These are phyloP conservation scores for Mactra quadrangularis DNA, from an alignment of 1,140 invertebrate species.

Conservation along the genomic window DNA sequence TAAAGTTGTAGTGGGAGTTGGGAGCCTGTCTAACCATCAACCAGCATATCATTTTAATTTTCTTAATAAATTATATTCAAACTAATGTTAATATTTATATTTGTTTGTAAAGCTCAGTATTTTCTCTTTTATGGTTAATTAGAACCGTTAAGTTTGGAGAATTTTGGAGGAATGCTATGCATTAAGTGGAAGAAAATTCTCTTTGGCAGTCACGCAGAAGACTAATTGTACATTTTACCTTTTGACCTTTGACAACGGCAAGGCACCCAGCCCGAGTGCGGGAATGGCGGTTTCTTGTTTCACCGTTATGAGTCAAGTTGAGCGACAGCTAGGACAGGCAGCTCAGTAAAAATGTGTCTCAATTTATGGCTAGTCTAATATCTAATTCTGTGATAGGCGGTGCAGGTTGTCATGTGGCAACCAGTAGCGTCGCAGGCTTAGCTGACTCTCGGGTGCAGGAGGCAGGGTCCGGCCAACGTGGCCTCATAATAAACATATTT, in stretches of 20 bases:
- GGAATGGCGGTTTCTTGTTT: slow-evolving; percentile 10
- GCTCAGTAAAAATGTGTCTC: slow-evolving; percentile 14
- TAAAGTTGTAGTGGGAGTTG: no score
- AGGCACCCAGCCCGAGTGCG: slow-evolving; percentile 23
- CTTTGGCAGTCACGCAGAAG: no score
- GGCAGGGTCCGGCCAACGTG: slow-evolving; percentile 36
- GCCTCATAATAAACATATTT: slow-evolving; percentile 5
- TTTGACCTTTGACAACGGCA: slow-evolving; percentile 28
- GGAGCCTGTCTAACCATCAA: no score
- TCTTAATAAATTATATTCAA: no score
- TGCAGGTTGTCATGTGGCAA: neutral
- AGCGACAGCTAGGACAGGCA: slow-evolving; percentile 33
- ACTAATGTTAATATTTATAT: no score
- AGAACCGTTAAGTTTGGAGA: no score
- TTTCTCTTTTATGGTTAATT: no score
- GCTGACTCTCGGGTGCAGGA: slow-evolving; percentile 36
- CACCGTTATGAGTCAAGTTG: slow-evolving; percentile 27
- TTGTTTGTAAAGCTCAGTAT: no score
- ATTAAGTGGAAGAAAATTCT: no score
- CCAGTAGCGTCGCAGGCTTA: slow-evolving; percentile 29
- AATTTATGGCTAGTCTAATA: slow-evolving; percentile 14
- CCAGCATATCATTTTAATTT: no score
- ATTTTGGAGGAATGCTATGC: no score
- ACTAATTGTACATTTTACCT: no score
- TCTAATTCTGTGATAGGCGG: neutral